These are phyloP conservation scores for Moxostoma hubbsi DNA, from an alignment of 2,797 vertebrate genomes.

Conservation along the genomic window DNA sequence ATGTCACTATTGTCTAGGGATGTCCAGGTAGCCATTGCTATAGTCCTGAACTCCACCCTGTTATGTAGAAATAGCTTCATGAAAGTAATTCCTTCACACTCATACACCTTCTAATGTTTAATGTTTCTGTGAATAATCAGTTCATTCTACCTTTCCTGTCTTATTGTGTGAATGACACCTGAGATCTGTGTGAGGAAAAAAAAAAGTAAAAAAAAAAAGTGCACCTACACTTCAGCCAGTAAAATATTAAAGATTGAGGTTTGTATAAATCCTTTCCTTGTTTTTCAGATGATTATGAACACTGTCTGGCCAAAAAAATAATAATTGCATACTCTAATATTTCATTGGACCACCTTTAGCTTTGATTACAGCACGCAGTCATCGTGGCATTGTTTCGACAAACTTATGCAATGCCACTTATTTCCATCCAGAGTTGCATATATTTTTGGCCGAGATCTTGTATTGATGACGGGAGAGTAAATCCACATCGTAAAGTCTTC, in stretches of 20 bases:
- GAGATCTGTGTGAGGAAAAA: conserved; percentile 61
- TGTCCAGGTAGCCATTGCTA: conserved; percentile 39
- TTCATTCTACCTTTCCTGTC: conserved; percentile 52
- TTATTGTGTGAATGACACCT: conserved; percentile 61
- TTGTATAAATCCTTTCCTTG: not conserved
- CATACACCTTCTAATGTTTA: conserved; percentile 42
- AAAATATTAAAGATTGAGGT: conserved; percentile 13
- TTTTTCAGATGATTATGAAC: not conserved
- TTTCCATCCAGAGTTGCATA: too few relatives aligned
- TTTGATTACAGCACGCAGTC: too few relatives aligned
- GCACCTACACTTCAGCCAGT: conserved; percentile 36
- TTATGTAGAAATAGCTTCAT: conserved; percentile 47
- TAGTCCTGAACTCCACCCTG: conserved; percentile 52
- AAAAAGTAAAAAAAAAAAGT: conserved; percentile 44
- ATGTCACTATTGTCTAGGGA: conserved; percentile 40
- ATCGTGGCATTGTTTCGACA: too few relatives aligned
- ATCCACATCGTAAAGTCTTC: too few relatives aligned
- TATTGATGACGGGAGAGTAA: too few relatives aligned
- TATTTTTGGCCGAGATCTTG: too few relatives aligned
- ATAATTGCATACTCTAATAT: too few relatives aligned
- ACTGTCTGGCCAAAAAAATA: too few relatives aligned
- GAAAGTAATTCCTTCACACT: conserved; percentile 37
- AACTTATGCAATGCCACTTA: too few relatives aligned
- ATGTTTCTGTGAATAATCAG: conserved; percentile 52
- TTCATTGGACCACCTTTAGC: too few relatives aligned